Conservation (phyloP, 2,888 invertebrate genomes). For the Pelosia muscerda region DNA sequence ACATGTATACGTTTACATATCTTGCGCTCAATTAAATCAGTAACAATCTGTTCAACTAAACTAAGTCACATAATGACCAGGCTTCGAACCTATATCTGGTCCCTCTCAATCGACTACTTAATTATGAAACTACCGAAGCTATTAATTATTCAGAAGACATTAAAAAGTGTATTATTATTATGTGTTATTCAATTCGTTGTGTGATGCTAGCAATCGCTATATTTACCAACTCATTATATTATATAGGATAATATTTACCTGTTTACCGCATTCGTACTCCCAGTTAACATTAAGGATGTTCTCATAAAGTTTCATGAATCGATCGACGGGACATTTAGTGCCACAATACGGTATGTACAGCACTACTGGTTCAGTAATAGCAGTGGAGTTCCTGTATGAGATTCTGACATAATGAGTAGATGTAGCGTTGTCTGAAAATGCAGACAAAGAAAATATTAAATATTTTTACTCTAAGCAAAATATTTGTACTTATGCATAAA, state of each 20-base stretch:
- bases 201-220: too few relatives aligned
- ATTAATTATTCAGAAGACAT: too few relatives aligned
- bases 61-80: too few relatives aligned
- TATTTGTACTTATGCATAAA: not conserved
- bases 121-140: too few relatives aligned
- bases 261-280: slow-evolving; percentile 88
- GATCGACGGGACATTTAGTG: slow-evolving; percentile 87
- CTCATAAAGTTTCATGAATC: slow-evolving; percentile 82
- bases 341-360: slow-evolving; percentile 89
- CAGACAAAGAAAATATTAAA: not conserved
- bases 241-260: slow-evolving; percentile 35
- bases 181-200: too few relatives aligned
- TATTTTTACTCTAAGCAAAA: not conserved
- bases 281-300: slow-evolving; percentile 89
- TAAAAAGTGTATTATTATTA: too few relatives aligned
- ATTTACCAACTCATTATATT: not conserved
- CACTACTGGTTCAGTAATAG: slow-evolving; percentile 83
- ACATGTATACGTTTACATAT: too few relatives aligned
- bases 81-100: too few relatives aligned
- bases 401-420: slow-evolving; percentile 71
- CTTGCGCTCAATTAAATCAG: too few relatives aligned
- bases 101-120: too few relatives aligned
- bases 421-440: slow-evolving; percentile 34
- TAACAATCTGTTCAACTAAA: too few relatives aligned
- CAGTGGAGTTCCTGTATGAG: slow-evolving; percentile 89